A percentile compares a stretch with the other conserved stretches of the same genome.
These are phyloP conservation scores for Mactra quadrangularis DNA, from an alignment of 1,140 invertebrate species.

Conservation along the genomic window DNA sequence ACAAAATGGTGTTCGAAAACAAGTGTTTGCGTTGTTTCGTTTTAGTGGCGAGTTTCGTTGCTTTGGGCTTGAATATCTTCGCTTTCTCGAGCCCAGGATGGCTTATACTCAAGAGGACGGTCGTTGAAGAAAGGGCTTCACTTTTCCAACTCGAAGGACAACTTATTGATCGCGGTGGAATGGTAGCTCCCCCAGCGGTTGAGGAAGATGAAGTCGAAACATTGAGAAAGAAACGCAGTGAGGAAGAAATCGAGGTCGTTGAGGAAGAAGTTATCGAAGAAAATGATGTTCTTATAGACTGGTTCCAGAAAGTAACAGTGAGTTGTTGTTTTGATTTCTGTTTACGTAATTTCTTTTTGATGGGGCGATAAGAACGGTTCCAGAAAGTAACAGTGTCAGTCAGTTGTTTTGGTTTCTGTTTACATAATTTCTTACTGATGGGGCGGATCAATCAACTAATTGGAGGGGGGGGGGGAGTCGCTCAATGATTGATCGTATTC, in stretches of 20 bases:
- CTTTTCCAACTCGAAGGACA: not conserved
- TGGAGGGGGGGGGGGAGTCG: no score
- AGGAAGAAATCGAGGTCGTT: conserved; percentile 8
- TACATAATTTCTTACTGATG: no score
- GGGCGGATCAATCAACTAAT: no score
- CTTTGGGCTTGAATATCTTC: conserved; percentile 16
- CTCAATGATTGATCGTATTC: no score
- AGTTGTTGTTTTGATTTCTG: no score
- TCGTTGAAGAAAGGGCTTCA: not conserved
- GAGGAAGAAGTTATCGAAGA: conserved; percentile 2
- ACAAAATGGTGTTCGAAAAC: conserved; percentile 45
- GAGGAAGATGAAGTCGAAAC: not conserved
- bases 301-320: not conserved
- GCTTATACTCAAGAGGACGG: conserved; percentile 23
- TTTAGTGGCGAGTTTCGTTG: not conserved
- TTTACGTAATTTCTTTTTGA: no score
- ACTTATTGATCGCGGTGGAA: not conserved
- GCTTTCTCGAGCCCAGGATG: conserved; percentile 31
- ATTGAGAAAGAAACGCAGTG: conserved; percentile 11
- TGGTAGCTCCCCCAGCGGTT: not conserved
- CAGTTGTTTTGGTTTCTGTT: no score
- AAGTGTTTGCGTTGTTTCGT: not conserved
- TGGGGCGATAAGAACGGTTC: no score
- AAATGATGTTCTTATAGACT: conserved; percentile 10
- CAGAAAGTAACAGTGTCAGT: no score